Base-by-base conservation (phyloP, 1,140 invertebrate species). In the Drosophila paulistorum region DNA sequence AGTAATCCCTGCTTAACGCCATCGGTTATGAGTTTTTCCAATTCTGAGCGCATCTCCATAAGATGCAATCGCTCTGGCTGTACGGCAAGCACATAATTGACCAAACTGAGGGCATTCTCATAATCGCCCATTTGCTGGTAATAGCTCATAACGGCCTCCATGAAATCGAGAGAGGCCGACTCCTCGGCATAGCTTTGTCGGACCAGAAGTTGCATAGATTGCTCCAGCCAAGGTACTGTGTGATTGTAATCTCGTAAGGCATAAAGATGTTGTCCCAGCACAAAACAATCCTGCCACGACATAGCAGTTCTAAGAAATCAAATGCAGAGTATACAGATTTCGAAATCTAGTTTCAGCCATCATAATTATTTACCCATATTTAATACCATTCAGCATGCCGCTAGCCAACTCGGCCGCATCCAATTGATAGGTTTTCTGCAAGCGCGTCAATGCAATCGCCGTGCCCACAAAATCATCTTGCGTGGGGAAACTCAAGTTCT, bases 351-450 rank as follows among this genome's bases (percentile, higher is more conserved):
- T 17, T 48, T 1, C 0, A 30, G 3, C 57, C 23, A 17, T 17
- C 3, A 39, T 7, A 23, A 5, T n/a, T 33, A 65, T 91, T 91
- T 93, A 97, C 96, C 96, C 96, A 91, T 97, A 97, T 77, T 95
- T 95, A 23, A 97, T 94, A 2, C 97, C 97, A 82, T 97, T 96
- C 35, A 99, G 93, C 77, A 96, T 95, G 23, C 99, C 99, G 66
- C 96, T 94, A 3, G 98, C 97, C 71, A 99, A 94, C 48, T 97
- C 96, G 1, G 95, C 93, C 14, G 98, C 98, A 57, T 98, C 96
- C 17, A 99, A 93, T 74, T 97, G 95, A 93, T 99, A 99, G 9
- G 98, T 99, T 89, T 99, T 98, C 92, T 99, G 98, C 13, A 99
- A 94, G 65, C 98, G 94, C 66, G 98, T 97, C 60, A 99, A 93